A percentile compares a stretch with the other conserved stretches of the same genome.
Conservation (phyloP, 2,888 invertebrate species). For the Dastarcus helophoroides region DNA sequence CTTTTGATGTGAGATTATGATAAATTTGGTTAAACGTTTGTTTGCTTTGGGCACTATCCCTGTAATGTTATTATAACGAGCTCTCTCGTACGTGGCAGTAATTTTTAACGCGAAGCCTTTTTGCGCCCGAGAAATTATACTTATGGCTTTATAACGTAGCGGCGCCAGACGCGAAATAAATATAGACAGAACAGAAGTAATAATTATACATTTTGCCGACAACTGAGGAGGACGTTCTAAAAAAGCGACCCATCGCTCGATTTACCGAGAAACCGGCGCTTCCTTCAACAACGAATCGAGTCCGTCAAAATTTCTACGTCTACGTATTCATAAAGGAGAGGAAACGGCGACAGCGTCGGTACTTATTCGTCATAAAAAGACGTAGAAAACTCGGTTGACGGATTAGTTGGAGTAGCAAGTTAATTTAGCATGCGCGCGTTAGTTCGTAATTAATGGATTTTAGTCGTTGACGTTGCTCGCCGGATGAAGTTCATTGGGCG, state of each 20-base stretch:
- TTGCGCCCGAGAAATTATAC: not conserved
- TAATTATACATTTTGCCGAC: slow-evolving; percentile 1
- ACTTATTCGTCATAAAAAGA: slow-evolving; percentile 1
- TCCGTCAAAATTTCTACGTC: slow-evolving; percentile 1
- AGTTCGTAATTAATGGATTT: slow-evolving; percentile 1
- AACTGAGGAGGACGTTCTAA: slow-evolving; percentile 1
- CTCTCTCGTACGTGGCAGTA: no score
- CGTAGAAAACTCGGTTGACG: not conserved
- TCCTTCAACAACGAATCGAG: not conserved
- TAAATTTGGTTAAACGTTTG: no score
- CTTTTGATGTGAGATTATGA: no score
- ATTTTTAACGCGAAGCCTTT: no score
- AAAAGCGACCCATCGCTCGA: not conserved
- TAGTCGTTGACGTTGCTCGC: no score
- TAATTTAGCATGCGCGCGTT: slow-evolving; percentile 1
- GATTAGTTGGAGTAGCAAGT: not conserved
- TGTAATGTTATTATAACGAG: no score
- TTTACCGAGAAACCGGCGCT: not conserved
- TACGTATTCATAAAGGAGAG: no score
- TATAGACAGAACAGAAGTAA: not conserved
- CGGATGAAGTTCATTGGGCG: no score
- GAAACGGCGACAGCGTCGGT: no score
- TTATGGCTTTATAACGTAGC: not conserved
- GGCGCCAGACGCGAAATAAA: slow-evolving; percentile 1
- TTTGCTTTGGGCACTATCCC: no score